Evolutionary conservation across 2,888 invertebrate species (phyloP), one percentile per base, ranked within the genome.

Genomic region (Silvanus unidentatus): DNA sequence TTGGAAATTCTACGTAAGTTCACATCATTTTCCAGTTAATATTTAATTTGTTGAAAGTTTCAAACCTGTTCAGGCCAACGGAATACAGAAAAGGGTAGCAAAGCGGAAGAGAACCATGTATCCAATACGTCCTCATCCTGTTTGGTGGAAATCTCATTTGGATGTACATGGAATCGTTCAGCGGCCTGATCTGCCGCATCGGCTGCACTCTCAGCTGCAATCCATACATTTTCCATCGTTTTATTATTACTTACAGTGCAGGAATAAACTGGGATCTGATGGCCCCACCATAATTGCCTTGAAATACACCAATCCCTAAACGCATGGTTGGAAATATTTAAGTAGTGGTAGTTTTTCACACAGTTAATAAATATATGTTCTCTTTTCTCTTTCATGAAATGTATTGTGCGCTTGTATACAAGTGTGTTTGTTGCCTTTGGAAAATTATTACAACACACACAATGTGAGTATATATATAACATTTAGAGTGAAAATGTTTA

Each of bases 281-380:
- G 99, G 1, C 99, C 99, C 99, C 99, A 99, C 99, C 99, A 99
- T 43, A 99, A 76, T 71, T 99, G 99, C 1, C 92, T 78, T 1
- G 97, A 98, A 47, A 99, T 91, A 72, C 99, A 99, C 99, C 99
- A 99, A 72, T 99, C 98, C 2, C 95, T 82, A 60, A 35, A 42
- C 16, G 30, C 16, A n/a, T 16, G 16, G 27, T 4, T 16, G 29
- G 8, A 40, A 39, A 39, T n/a, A 39, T 14, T 35, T 35, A 35
- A 6, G 39, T 28, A 10, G 28, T 10, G 28, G 28, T 28, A 10
- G 28, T n/a, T n/a, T n/a, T 29, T 29, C 29, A n/a, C 9, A 8
- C 29, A 29, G 29, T 29, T n/a, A n/a, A n/a, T n/a, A n/a, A n/a
- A n/a, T n/a, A n/a, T n/a, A n/a, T n/a, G n/a, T n/a, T n/a, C n/a